Evolutionary conservation across 2,797 vertebrate genomes (phyloP).

Genomic region (Spheniscus humboldti): DNA sequence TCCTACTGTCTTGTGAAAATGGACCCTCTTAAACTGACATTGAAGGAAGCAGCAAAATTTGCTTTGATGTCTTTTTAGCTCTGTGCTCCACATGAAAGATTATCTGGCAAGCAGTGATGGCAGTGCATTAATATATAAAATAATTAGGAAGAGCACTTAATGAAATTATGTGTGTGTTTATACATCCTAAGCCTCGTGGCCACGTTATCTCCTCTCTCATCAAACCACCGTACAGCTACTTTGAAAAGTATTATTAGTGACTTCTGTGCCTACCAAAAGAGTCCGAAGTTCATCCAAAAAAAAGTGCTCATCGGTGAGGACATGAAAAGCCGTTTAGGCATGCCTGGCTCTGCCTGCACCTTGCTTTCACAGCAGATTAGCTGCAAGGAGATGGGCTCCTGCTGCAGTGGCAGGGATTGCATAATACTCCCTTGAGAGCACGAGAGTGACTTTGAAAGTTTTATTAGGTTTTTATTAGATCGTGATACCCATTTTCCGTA

Average conservation of each 20-base stretch:
- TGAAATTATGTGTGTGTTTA: conserved; percentile 10
- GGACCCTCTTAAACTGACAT: not conserved
- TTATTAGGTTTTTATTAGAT: conserved; percentile 25
- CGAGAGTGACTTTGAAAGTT: conserved; percentile 29
- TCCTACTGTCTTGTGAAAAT: not conserved
- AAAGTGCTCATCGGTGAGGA: not conserved
- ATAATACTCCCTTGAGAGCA: not conserved
- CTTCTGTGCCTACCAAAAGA: not conserved
- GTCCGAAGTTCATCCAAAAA: not conserved
- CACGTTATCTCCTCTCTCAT: not conserved
- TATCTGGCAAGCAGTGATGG: not conserved
- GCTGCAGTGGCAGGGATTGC: not conserved
- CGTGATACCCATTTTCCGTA: not conserved
- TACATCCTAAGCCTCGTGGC: not conserved
- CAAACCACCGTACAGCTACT: not conserved
- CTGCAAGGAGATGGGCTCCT: conserved; percentile 9
- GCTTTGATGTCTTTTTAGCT: not conserved
- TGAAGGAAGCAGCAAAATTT: not conserved
- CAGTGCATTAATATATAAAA: conserved; percentile 60
- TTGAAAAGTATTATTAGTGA: conserved; percentile 26
- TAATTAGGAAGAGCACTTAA: conserved; percentile 58
- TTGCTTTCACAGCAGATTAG: not conserved
- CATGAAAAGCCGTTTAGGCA: not conserved
- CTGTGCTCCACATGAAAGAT: not conserved
- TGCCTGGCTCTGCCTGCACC: not conserved